Conservation (phyloP, 2,888 invertebrate species). For the Scaptodrosophila latifasciaeformis region DNA sequence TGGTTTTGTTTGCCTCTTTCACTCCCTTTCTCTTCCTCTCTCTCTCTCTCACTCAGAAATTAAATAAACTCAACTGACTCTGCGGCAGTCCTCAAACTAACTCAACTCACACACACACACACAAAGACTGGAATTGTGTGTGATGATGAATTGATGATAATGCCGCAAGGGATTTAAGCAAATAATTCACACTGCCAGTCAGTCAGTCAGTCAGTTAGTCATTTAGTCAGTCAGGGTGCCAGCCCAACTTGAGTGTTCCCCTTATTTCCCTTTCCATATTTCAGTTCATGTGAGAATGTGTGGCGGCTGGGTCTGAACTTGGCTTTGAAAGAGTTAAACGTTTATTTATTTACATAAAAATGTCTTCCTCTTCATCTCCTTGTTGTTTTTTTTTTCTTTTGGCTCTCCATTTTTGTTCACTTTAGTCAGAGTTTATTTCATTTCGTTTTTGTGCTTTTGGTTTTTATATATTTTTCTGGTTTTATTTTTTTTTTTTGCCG, state of each 20-base stretch:
- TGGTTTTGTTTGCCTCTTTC: too few species aligned
- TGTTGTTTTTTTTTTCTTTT: slow-evolving; percentile 7
- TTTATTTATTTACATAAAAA: slow-evolving; percentile 62
- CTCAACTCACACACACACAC: slow-evolving; percentile 10
- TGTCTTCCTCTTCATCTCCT: slow-evolving; percentile 12
- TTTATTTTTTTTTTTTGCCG: slow-evolving; percentile 16
- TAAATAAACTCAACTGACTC: slow-evolving; percentile 47
- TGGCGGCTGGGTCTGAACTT: slow-evolving; percentile 34
- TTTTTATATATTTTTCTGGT: background rate
- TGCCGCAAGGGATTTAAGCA: slow-evolving; percentile 49
- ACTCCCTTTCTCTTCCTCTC: too few species aligned
- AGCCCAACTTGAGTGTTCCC: too few species aligned
- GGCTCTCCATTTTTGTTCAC: slow-evolving; percentile 3
- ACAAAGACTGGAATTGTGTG: slow-evolving; percentile 25
- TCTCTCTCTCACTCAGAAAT: slow-evolving; percentile 31
- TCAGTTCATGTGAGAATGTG: too few species aligned
- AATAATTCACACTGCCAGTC: slow-evolving; percentile 31
- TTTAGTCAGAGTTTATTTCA: slow-evolving; percentile 10
- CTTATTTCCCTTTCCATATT: background rate
- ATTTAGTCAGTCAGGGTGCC: too few species aligned
- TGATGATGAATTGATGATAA: slow-evolving; percentile 68
- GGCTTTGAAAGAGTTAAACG: slow-evolving; percentile 60
- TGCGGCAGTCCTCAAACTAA: slow-evolving; percentile 9
- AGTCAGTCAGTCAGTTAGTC: too few species aligned
- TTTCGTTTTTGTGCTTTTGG: slow-evolving; percentile 16